A percentile compares a stretch with the other conserved stretches of the same genome.
Conservation (phyloP, 2,888 invertebrate genomes). For the Drosophila hawaiiensis region DNA sequence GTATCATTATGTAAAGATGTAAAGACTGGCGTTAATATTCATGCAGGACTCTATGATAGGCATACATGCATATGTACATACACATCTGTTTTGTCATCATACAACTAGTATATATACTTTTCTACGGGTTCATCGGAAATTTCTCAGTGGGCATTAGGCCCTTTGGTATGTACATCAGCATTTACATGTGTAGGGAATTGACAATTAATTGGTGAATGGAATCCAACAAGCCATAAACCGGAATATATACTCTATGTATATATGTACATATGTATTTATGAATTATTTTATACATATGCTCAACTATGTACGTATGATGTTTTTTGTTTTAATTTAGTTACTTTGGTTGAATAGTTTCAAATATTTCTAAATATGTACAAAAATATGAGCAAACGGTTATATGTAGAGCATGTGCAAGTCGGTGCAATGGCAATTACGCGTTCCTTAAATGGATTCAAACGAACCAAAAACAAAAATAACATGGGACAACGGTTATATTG, state of each 20-base stretch:
- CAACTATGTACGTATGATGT: slow-evolving; percentile 12
- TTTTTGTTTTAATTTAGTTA: not conserved
- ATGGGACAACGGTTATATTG: slow-evolving; percentile 16
- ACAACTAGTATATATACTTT: not conserved
- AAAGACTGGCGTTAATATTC: slow-evolving; percentile 29
- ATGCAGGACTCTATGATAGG: slow-evolving; percentile 32
- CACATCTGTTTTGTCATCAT: slow-evolving; percentile 3
- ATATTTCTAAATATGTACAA: slow-evolving; percentile 8
- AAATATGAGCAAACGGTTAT: slow-evolving; percentile 2
- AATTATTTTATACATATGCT: slow-evolving; percentile 14
- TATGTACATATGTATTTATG: slow-evolving; percentile 26
- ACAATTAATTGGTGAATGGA: slow-evolving; percentile 23
- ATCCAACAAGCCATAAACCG: slow-evolving; percentile 44
- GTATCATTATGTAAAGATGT: slow-evolving; percentile 4
- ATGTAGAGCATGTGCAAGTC: slow-evolving; percentile 35
- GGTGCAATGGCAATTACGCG: slow-evolving; percentile 18
- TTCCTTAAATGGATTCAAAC: slow-evolving; percentile 18
- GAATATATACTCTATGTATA: slow-evolving; percentile 16
- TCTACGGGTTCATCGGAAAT: slow-evolving; percentile 14
- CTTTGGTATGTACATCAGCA: slow-evolving; percentile 21
- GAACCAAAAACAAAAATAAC: slow-evolving; percentile 18
- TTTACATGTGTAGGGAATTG: slow-evolving; percentile 21
- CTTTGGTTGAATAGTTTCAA: slow-evolving; percentile 1
- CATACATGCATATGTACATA: slow-evolving; percentile 39
- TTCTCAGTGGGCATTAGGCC: not conserved